These are phyloP conservation scores for Carposina sasakii DNA, from an alignment of 1,140 invertebrate species.

Conservation along the genomic window DNA sequence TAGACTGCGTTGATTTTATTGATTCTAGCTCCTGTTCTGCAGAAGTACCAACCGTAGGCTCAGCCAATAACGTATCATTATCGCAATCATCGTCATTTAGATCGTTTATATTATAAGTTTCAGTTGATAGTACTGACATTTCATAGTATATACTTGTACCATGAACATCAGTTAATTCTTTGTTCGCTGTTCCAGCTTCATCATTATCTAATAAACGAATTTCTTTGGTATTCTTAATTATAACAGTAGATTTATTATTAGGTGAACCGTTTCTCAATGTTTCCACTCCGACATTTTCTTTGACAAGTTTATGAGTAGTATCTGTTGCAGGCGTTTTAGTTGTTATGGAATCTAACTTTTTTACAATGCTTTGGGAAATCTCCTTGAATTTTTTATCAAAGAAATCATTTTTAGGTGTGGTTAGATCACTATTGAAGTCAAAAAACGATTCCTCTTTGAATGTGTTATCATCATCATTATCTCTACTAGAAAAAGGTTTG, in stretches of 20 bases:
- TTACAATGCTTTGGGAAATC: slow-evolving; percentile 56
- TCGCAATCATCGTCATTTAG: slow-evolving; percentile 58
- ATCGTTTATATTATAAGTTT: slow-evolving; percentile 59
- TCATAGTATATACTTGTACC: slow-evolving; percentile 68
- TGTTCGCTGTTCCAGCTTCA: slow-evolving; percentile 40
- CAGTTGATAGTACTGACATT: slow-evolving; percentile 65
- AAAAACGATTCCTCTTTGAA: slow-evolving; percentile 56
- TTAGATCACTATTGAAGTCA: slow-evolving; percentile 55
- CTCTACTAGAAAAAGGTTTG: slow-evolving; percentile 43
- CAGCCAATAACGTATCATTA: slow-evolving; percentile 38
- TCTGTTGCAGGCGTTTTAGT: slow-evolving; percentile 39
- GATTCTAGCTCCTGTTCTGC: slow-evolving; percentile 41
- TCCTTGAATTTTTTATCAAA: slow-evolving; percentile 60
- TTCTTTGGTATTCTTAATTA: slow-evolving; percentile 67
- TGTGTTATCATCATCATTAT: slow-evolving; percentile 28
- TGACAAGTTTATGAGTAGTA: slow-evolving; percentile 40
- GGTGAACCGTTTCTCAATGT: slow-evolving; percentile 45
- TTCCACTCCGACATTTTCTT: slow-evolving; percentile 45
- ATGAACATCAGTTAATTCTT: slow-evolving; percentile 59
- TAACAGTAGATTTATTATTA: slow-evolving; percentile 54
- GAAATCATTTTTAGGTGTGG: slow-evolving; percentile 61
- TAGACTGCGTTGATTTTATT: slow-evolving; percentile 32
- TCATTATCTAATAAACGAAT: slow-evolving; percentile 57
- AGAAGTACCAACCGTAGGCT: slow-evolving; percentile 41
- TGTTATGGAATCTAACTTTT: slow-evolving; percentile 49